Percentiles rank a stretch among this genome's conserved stretches.
These are phyloP conservation scores for Clarias laeviceps DNA, from an alignment of 2,797 vertebrate species.

Conservation along the genomic window DNA sequence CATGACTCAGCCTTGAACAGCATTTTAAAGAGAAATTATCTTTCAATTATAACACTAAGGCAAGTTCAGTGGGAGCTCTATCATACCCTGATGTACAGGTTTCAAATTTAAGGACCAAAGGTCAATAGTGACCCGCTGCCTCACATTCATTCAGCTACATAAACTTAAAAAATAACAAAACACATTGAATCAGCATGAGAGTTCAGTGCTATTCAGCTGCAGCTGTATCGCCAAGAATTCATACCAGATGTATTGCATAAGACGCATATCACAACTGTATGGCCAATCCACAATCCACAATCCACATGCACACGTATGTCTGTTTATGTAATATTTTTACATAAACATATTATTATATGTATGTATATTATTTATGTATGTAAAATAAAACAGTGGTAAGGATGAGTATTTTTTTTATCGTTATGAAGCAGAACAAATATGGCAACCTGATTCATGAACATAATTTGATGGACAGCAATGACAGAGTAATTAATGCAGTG, in stretches of 20 bases:
- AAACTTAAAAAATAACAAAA: background rate
- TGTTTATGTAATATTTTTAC: background rate
- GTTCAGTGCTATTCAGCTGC: background rate
- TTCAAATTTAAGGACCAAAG: background rate
- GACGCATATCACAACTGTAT: background rate
- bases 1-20: too few species aligned
- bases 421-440: background rate
- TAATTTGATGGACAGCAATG: background rate
- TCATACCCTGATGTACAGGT: background rate
- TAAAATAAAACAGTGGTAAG: background rate
- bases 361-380: background rate
- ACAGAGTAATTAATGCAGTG: background rate
- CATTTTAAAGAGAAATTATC: background rate
- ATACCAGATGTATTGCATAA: constrained; percentile 4
- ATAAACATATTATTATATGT: too few species aligned
- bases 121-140: background rate
- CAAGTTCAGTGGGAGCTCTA: background rate
- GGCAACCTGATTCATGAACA: background rate
- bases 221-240: background rate
- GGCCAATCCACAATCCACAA: background rate
- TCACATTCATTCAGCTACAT: background rate
- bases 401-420: background rate
- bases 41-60: background rate
- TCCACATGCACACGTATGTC: background rate
- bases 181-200: background rate